Evolutionary conservation across 1,140 invertebrate genomes (phyloP).

Genomic region (Scaptomyza graminum): DNA sequence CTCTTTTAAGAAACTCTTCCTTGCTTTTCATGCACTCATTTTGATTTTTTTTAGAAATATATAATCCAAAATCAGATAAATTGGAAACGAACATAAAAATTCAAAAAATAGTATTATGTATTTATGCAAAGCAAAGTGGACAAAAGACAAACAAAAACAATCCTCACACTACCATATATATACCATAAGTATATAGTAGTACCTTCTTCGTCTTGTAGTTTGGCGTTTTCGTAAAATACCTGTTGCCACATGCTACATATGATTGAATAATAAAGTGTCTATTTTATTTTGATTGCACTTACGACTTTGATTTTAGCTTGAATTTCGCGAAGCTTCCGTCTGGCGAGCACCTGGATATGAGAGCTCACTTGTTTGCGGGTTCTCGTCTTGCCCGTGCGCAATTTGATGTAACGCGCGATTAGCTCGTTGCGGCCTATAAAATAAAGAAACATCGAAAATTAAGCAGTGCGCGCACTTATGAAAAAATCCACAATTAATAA

Average conservation of each 20-base stretch:
- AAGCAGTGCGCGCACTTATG: not conserved
- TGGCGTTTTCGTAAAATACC: too few species aligned
- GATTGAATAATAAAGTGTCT: not conserved
- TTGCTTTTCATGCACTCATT: conserved; percentile 64
- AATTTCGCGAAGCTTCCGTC: conserved; percentile 98
- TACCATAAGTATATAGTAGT: too few species aligned
- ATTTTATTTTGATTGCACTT: conserved; percentile 84
- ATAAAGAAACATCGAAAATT: not conserved
- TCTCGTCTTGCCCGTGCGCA: conserved; percentile 99
- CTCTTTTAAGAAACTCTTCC: conserved; percentile 48
- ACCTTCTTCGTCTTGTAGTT: too few species aligned
- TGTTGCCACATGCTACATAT: too few species aligned
- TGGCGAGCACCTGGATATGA: conserved; percentile 99
- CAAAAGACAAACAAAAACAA: conserved; percentile 11
- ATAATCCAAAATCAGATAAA: too few species aligned
- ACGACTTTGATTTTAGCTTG: conserved; percentile 98
- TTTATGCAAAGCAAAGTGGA: conserved; percentile 24
- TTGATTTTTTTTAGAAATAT: not conserved
- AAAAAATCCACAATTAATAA: conserved; percentile 6
- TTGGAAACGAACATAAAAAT: too few species aligned
- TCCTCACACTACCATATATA: not conserved
- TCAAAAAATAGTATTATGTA: not conserved
- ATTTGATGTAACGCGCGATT: conserved; percentile 99
- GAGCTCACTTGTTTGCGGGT: conserved; percentile 99
- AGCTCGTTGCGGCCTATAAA: conserved; percentile 97